phyloP scores from a whole-genome alignment of 2,888 invertebrate species.

The Disparrhopalites patrizii region DNA sequence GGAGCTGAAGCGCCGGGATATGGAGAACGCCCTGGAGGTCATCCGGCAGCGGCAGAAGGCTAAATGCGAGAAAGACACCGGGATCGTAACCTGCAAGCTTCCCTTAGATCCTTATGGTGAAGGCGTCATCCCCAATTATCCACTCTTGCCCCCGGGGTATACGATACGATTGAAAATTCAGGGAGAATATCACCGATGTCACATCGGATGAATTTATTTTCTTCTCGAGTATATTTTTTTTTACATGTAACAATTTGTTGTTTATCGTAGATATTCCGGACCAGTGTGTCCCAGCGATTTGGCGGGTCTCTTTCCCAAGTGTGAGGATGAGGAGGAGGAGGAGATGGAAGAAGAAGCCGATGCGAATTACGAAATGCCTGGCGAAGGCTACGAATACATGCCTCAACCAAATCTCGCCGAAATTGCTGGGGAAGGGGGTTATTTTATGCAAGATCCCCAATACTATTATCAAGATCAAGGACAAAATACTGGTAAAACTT shows the following conservation, averaged over 20 bases:
- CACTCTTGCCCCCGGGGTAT: slow-evolving; percentile 24
- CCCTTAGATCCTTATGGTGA: slow-evolving; percentile 10
- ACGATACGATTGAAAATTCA: neutral
- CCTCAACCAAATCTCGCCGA: neutral
- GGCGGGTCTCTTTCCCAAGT: neutral
- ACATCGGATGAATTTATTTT: neutral
- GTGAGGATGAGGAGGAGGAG: neutral
- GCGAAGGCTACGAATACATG: slow-evolving; percentile 2
- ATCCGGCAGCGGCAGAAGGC: slow-evolving; percentile 39
- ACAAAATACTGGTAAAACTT: no score
- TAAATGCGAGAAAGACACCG: slow-evolving; percentile 26
- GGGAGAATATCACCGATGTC: neutral
- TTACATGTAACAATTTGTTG: neutral
- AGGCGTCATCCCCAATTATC: slow-evolving; percentile 17
- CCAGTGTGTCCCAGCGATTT: slow-evolving; percentile 7
- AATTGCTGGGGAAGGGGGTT: neutral
- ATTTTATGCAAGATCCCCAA: neutral
- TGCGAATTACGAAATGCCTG: slow-evolving; percentile 8
- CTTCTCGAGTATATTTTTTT: neutral
- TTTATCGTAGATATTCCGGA: slow-evolving; percentile 2
- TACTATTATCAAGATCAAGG: neutral
- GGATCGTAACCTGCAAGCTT: neutral
- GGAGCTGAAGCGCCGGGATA: slow-evolving; percentile 46
- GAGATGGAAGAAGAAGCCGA: slow-evolving; percentile 2
- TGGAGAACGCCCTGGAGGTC: slow-evolving; percentile 46